Evolutionary conservation across 2,797 vertebrate genomes (phyloP).

Genomic region (Pseudochromis fuscus): DNA sequence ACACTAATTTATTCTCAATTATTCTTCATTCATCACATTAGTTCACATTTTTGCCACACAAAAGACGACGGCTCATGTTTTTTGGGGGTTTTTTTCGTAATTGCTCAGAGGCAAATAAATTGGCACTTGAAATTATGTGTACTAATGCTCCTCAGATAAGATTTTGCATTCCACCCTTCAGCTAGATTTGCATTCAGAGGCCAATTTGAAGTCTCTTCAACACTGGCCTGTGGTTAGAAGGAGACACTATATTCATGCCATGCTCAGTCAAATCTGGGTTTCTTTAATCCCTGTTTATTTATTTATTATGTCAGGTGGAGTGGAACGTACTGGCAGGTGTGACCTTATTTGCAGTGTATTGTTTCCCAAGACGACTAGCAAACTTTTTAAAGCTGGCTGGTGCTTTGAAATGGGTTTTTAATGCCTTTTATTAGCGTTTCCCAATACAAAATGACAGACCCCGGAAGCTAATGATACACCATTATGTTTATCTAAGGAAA

Average conservation of each 20-base stretch:
- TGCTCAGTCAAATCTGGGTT: slow-evolving; percentile 55
- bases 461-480: slow-evolving; percentile 47
- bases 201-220: slow-evolving; percentile 59
- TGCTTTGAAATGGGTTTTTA: slow-evolving; percentile 51
- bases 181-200: slow-evolving; percentile 58
- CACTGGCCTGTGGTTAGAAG: slow-evolving; percentile 46
- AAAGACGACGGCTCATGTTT: slow-evolving; percentile 71
- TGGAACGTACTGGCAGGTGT: slow-evolving; percentile 43
- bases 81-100: slow-evolving; percentile 13
- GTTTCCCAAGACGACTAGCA: slow-evolving; percentile 31
- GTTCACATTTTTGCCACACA: slow-evolving; percentile 77
- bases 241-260: slow-evolving; percentile 31
- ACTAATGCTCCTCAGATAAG: slow-evolving; percentile 68
- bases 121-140: slow-evolving; percentile 66
- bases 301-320: slow-evolving; percentile 32
- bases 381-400: slow-evolving; percentile 33
- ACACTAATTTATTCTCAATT: too few relatives aligned
- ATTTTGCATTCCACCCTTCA: slow-evolving; percentile 61
- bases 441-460: slow-evolving; percentile 51
- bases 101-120: slow-evolving; percentile 74
- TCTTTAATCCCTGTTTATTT: slow-evolving; percentile 9
- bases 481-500: slow-evolving; percentile 42
- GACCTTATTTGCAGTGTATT: slow-evolving; percentile 43
- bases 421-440: slow-evolving; percentile 51
- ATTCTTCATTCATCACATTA: slow-evolving; percentile 82